Evolutionary conservation across 2,888 invertebrate species (phyloP), one percentile per base, ranked within the genome.

Genomic region (Muscina levida): DNA sequence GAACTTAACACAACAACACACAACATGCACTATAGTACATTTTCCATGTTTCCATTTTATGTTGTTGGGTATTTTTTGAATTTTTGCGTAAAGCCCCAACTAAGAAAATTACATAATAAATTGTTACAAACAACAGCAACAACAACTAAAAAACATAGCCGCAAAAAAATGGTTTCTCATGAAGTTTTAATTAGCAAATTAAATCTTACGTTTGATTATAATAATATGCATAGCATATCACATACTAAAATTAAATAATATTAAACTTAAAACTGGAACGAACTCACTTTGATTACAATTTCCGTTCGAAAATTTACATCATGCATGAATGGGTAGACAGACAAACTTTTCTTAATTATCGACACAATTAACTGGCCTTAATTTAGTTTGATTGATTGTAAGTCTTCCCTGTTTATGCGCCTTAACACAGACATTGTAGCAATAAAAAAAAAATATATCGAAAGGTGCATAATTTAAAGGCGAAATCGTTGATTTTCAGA

Each of bases 21-120:
- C 59, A 68, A 72, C 79, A 80, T 72, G 79, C 68, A 79, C 59
- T 37, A 70, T 59, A 26, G 19, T 48, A 42, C 10, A 44, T 24
- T 44, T 22, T 24, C 22, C 15, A 31, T n/a, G 24, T 19, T 66
- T 13, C 48, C 48, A 10, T 31, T 10, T n/a, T n/a, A n/a, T n/a
- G n/a, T n/a, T n/a, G n/a, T 26, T 24, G 11, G 8, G 3, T 48
- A 31, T 17, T 62, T 48, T n/a, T 46, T 26, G 5, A 37, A 8
- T 62, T 31, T 31, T 31, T 31, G 31, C 31, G 31, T 31, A 31
- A n/a, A n/a, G n/a, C n/a, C n/a, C n/a, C n/a, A n/a, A n/a, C 22
- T 26, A 57, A n/a, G n/a, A n/a, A n/a, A 57, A 57, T 57, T 24
- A 48, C 4, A 24, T 24, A 48, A 3, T 31, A 68, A 68, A 48